Evolutionary conservation across 2,113 vertebrate species (phyloP).

Genomic region (Corythornis cristatus): DNA sequence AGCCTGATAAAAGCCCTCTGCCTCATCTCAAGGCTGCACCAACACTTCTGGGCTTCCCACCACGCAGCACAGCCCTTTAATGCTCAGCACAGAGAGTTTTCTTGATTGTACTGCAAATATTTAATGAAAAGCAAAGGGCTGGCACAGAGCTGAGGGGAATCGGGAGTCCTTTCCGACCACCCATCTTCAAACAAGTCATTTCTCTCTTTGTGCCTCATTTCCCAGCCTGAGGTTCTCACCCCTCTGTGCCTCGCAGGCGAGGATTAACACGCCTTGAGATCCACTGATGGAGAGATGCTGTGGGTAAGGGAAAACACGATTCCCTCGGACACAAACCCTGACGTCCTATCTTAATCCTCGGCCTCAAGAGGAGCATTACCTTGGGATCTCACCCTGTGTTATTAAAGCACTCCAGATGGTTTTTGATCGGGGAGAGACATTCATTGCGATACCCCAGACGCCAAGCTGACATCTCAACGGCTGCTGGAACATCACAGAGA

Average conservation of each 20-base stretch:
- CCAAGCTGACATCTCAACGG: conserved; percentile 23
- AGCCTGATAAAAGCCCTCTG: not conserved
- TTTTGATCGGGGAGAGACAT: conserved; percentile 41
- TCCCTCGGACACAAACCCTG: not conserved
- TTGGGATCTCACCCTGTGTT: not conserved
- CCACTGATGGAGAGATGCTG: not conserved
- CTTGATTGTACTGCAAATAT: not conserved
- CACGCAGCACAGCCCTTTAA: not conserved
- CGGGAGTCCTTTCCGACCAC: not conserved
- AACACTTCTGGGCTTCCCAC: not conserved
- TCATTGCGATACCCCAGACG: not conserved
- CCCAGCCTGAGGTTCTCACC: not conserved
- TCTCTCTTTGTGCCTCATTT: not conserved
- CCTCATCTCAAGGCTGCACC: not conserved
- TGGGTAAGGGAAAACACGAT: not conserved
- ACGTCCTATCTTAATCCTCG: conserved; percentile 1
- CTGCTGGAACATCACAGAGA: conserved; percentile 36
- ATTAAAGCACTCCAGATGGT: conserved; percentile 56
- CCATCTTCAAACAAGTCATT: not conserved
- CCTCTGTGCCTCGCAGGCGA: not conserved
- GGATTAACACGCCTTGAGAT: not conserved
- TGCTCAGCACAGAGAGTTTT: not conserved
- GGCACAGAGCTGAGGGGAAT: not conserved
- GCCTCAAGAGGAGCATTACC: not conserved
- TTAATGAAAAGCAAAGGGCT: not conserved